Conservation (phyloP, 1,140 invertebrate genomes). For the Listronotus bonariensis region DNA sequence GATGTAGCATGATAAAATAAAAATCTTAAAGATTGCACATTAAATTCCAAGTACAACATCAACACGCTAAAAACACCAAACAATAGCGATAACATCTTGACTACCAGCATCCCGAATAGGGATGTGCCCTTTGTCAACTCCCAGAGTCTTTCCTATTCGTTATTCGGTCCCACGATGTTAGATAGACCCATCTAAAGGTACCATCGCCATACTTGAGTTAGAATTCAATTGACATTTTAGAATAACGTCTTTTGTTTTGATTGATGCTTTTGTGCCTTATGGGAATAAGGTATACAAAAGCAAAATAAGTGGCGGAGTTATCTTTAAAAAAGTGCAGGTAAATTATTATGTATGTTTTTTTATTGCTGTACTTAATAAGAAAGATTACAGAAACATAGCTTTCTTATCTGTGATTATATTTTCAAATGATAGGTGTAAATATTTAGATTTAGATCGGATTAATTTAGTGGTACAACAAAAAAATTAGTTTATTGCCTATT, state of each 20-base stretch:
- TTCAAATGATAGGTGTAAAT: no score
- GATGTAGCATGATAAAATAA: no score
- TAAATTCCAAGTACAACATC: slow-evolving; percentile 15
- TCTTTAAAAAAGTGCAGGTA: no score
- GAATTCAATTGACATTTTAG: slow-evolving; percentile 13
- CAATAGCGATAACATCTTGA: slow-evolving; percentile 23
- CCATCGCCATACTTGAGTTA: slow-evolving; percentile 10
- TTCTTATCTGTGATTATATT: no score
- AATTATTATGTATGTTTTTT: no score
- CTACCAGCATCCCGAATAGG: slow-evolving; percentile 21
- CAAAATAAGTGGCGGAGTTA: no score
- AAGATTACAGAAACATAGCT: no score
- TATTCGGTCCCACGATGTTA: slow-evolving; percentile 9
- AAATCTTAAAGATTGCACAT: slow-evolving; percentile 2
- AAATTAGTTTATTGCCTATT: no score
- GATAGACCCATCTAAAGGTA: slow-evolving; percentile 20
- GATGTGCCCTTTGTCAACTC: slow-evolving; percentile 5
- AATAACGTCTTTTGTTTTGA: slow-evolving; percentile 12
- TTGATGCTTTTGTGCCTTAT: neutral
- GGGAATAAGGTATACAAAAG: no score
- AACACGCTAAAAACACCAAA: slow-evolving; percentile 17
- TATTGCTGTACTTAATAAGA: no score
- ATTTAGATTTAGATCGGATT: no score
- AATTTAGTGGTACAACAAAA: no score
- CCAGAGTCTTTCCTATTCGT: slow-evolving; percentile 16